Evolutionary conservation across 2,797 vertebrate species (phyloP).

Genomic region (Rousettus madagascariensis): DNA sequence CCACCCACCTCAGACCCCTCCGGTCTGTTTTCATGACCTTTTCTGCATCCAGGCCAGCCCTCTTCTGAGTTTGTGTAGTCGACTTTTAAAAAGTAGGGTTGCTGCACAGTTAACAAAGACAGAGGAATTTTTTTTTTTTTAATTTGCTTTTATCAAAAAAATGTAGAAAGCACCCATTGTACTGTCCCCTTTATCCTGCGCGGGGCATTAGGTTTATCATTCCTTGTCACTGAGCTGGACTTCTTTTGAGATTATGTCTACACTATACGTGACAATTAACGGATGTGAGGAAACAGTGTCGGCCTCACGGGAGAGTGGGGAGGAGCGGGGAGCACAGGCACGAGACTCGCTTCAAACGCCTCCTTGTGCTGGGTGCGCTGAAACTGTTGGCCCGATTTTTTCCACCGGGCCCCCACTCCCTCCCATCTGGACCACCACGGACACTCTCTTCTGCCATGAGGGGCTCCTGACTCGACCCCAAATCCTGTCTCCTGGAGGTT

Average conservation of each 20-base stretch:
- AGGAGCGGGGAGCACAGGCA: background rate
- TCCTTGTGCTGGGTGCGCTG: background rate
- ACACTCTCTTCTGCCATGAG: background rate
- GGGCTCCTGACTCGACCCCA: background rate
- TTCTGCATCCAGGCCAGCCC: background rate
- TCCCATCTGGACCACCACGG: background rate
- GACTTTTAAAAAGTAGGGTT: background rate
- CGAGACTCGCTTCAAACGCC: background rate
- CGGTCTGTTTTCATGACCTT: background rate
- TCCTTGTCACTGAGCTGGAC: background rate
- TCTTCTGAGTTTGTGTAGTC: background rate
- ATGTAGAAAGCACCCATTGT: background rate
- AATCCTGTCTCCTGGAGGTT: background rate
- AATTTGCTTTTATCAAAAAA: conserved; percentile 4
- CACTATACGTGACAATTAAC: background rate
- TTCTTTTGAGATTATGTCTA: background rate
- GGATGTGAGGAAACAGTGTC: background rate
- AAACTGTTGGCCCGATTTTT: background rate
- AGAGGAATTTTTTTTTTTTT: background rate
- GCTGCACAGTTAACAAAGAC: background rate
- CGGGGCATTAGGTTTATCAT: background rate
- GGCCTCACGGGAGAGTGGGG: background rate
- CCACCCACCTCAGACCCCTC: background rate
- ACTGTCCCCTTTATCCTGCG: background rate
- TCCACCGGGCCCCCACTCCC: background rate